A percentile compares a stretch with the other conserved stretches of the same genome.
Conservation (phyloP, 2,113 vertebrate genomes). For the Lucifuga dentata region DNA sequence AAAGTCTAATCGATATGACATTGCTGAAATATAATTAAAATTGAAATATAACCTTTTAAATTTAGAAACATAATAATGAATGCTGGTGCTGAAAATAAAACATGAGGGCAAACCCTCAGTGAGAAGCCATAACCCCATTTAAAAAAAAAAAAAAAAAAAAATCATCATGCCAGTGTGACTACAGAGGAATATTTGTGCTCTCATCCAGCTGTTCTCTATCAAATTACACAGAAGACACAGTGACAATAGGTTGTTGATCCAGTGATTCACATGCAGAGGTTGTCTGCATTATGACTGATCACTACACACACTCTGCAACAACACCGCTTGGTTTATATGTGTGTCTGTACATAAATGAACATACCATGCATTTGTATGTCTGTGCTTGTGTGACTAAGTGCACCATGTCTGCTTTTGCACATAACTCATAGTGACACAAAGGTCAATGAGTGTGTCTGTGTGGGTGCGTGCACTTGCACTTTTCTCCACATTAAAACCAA, state of each 20-base stretch:
- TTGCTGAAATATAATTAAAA: too few species aligned
- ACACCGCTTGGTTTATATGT: constrained; percentile 36
- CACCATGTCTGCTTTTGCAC: background rate
- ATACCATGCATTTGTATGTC: background rate
- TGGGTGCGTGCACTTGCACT: constrained; percentile 4
- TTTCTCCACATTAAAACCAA: constrained; percentile 27
- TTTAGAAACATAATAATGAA: constrained; percentile 3
- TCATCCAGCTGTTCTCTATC: constrained; percentile 63
- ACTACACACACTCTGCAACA: constrained; percentile 39
- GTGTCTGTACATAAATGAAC: background rate
- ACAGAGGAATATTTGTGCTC: constrained; percentile 25
- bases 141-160: constrained; percentile 5
- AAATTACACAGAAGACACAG: constrained; percentile 45
- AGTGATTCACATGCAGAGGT: constrained; percentile 42
- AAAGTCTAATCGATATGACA: too few species aligned
- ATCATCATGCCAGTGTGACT: constrained; percentile 11
- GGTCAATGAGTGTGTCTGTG: constrained; percentile 4
- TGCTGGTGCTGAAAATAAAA: background rate
- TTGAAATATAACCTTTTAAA: too few species aligned
- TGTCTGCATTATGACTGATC: constrained; percentile 48
- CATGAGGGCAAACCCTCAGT: constrained; percentile 9
- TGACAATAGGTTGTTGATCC: constrained; percentile 63
- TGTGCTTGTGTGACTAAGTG: constrained; percentile 26
- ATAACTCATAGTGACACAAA: constrained; percentile 29
- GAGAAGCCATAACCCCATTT: constrained; percentile 9